phyloP scores from a whole-genome alignment of 2,888 invertebrate genomes.

The Lomographa bimaculata region DNA sequence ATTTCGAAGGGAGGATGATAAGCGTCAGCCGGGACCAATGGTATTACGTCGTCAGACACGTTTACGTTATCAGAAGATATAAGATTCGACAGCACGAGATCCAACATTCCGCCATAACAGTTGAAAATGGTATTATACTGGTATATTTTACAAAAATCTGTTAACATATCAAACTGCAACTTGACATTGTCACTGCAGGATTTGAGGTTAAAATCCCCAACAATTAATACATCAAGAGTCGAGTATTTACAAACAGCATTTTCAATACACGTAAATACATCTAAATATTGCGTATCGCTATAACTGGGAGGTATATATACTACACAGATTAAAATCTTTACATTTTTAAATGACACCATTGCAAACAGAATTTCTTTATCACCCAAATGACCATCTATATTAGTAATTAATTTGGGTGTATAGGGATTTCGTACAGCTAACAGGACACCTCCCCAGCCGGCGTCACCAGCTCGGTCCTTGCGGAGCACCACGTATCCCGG shows the following conservation, averaged over 20 bases:
- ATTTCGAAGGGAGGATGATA: no score
- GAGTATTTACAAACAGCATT: slow-evolving; percentile 6
- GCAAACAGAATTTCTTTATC: slow-evolving; percentile 6
- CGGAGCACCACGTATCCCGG: no score
- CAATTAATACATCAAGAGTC: background rate
- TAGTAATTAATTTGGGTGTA: background rate
- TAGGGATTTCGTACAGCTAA: slow-evolving; percentile 1
- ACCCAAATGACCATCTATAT: slow-evolving; percentile 5
- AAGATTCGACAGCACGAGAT: no score
- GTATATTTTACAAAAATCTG: no score
- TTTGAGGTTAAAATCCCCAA: slow-evolving; percentile 7
- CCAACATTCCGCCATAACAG: no score
- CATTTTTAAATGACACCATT: background rate
- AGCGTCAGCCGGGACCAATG: no score
- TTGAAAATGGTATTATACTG: no score
- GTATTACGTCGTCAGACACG: no score
- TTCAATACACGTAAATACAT: slow-evolving; percentile 7
- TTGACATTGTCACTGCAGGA: slow-evolving; percentile 8
- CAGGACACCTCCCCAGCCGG: slow-evolving; percentile 7
- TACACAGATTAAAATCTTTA: slow-evolving; percentile 6
- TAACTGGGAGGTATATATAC: slow-evolving; percentile 10
- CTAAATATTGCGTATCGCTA: slow-evolving; percentile 4
- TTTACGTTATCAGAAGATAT: no score
- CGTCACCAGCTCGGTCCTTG: background rate
- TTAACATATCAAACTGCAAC: slow-evolving; percentile 3